These are phyloP conservation scores for Timema podura DNA, from an alignment of 2,888 invertebrate genomes.

Conservation along the genomic window DNA sequence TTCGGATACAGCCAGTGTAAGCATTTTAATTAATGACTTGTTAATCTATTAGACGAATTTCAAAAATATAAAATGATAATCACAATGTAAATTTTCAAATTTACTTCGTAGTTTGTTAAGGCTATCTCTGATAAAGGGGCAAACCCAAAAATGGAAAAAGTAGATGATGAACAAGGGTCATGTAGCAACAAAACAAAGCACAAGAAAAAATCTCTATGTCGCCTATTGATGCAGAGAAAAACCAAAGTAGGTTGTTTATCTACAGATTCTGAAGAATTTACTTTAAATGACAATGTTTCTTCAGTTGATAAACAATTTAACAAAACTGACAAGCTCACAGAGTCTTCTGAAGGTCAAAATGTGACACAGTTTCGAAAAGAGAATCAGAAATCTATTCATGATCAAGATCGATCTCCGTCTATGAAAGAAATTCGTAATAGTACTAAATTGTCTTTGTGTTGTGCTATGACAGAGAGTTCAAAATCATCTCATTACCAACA, in stretches of 20 bases:
- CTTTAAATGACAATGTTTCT: constrained; percentile 22
- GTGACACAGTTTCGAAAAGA: background rate
- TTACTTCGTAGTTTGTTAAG: too few species aligned
- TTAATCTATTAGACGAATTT: too few species aligned
- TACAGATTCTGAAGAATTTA: constrained; percentile 36
- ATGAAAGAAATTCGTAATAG: constrained; percentile 24
- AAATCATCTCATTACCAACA: constrained; percentile 30
- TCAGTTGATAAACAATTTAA: constrained; percentile 10
- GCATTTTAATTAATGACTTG: too few species aligned
- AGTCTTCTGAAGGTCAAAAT: background rate
- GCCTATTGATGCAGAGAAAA: constrained; percentile 44
- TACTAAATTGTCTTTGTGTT: constrained; percentile 38
- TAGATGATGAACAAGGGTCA: too few species aligned
- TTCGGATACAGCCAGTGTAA: too few species aligned
- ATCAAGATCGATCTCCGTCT: constrained; percentile 11
- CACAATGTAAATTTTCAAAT: too few species aligned
- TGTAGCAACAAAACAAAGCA: constrained; percentile 20
- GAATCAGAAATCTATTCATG: constrained; percentile 5
- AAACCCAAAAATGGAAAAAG: too few species aligned
- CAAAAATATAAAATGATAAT: too few species aligned
- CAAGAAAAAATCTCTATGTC: constrained; percentile 38
- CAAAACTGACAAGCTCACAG: background rate
- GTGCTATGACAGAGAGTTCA: constrained; percentile 47
- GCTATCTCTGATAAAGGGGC: too few species aligned
- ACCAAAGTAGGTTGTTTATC: constrained; percentile 44